These are phyloP conservation scores for Stigmatopora argus DNA, from an alignment of 2,113 vertebrate genomes.

Conservation along the genomic window DNA sequence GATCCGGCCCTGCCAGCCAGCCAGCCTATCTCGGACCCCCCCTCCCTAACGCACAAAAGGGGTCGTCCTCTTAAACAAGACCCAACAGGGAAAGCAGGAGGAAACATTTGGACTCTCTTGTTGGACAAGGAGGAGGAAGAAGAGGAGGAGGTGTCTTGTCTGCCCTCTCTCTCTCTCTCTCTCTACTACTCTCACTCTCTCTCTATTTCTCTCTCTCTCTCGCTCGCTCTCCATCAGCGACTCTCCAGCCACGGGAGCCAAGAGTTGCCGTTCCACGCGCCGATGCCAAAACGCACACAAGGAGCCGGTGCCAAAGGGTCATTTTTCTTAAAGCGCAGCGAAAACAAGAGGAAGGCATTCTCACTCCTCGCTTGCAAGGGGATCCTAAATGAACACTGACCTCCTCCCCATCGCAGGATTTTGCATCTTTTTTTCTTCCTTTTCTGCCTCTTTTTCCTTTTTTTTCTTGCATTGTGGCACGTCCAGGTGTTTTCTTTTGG, in stretches of 20 bases:
- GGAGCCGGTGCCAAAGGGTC: constrained; percentile 70
- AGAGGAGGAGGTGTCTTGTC: constrained; percentile 64
- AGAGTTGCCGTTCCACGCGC: constrained; percentile 68
- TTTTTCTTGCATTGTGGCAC: constrained; percentile 26
- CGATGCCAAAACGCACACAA: constrained; percentile 67
- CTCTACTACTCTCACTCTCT: constrained; percentile 16
- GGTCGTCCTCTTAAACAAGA: constrained; percentile 72
- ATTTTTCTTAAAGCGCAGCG: constrained; percentile 18
- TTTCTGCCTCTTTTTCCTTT: neutral
- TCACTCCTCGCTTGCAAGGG: constrained; percentile 40
- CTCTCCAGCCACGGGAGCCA: constrained; percentile 60
- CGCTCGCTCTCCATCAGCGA: constrained; percentile 57
- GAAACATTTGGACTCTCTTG: constrained; percentile 67
- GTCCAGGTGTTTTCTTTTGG: constrained; percentile 1
- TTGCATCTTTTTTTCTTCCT: constrained; percentile 2
- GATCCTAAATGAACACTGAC: constrained; percentile 38
- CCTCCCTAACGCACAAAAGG: constrained; percentile 69
- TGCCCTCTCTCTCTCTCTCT: constrained; percentile 41
- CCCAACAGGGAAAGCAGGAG: constrained; percentile 17
- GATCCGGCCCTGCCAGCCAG: neutral
- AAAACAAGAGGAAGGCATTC: constrained; percentile 32
- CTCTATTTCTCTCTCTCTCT: constrained; percentile 31
- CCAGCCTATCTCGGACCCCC: constrained; percentile 74
- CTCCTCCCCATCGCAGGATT: constrained; percentile 2
- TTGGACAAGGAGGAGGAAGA: constrained; percentile 62